Evolutionary conservation across 1,140 invertebrate genomes (phyloP), one percentile per base, ranked within the genome.

Genomic region (Belonocnema kinseyi): DNA sequence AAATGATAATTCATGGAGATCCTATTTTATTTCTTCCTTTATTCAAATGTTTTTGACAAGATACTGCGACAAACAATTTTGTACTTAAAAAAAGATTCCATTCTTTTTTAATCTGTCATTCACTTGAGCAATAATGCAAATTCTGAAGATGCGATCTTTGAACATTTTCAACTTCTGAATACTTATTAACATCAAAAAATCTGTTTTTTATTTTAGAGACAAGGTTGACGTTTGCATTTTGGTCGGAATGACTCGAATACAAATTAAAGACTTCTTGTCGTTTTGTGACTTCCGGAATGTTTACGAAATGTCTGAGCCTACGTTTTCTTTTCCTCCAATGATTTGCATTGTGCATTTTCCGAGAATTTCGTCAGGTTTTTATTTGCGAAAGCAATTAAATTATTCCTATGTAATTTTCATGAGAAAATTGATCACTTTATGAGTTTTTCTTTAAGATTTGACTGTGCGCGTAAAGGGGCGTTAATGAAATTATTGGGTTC

Each of bases 1-100:
- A 66, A 46, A 66, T 26, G 16, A n/a, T 66, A 66, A 66, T 66
- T 46, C 46, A 66, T 66, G 26, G 58, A 66, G 33, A 33, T 66
- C 61, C 61, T 66, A 46, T 7, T n/a, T 66, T 66, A 40, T 66
- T 61, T 33, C 53, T 11, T 54, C 40, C 10, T 46, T 11, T 46
- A 46, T 46, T 46, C 40, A 46, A 46, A 46, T 46, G 10, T 46
- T 46, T 11, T 5, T 46, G 10, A 46, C 10, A 46, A 46, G 10
- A 46, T 11, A 46, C 40, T 46, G 40, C 10, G 40, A 46, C 40
- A 46, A 46, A 46, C 40, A 46, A 46, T 11, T 46, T 46, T 46
- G 10, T 46, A 46, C 40, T 11, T 11, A 10, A 46, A 10, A 11
- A 46, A 46, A 46, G 7, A 11, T 46, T 46, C 7, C 1, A 10